phyloP scores from a whole-genome alignment of 2,113 vertebrate genomes.

The Tupaia chinensis region DNA sequence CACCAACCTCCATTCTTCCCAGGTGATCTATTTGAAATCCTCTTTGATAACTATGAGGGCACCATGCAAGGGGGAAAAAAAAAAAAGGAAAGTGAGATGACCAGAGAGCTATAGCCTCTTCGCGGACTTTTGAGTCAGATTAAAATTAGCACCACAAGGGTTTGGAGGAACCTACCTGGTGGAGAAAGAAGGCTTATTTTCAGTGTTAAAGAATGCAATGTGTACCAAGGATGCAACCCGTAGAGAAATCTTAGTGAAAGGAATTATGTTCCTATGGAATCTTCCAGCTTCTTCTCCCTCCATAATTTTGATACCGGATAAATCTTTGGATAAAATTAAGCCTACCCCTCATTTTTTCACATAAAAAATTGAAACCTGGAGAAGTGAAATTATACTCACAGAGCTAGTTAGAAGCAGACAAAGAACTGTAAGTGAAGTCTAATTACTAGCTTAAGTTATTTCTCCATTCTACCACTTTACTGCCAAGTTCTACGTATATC shows the following conservation, averaged over 20 bases:
- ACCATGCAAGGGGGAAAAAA: slow-evolving; percentile 7
- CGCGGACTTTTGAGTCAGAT: slow-evolving; percentile 68
- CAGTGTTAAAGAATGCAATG: slow-evolving; percentile 74
- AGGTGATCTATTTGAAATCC: slow-evolving; percentile 56
- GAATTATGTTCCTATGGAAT: slow-evolving; percentile 65
- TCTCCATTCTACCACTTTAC: slow-evolving; percentile 66
- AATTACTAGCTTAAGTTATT: slow-evolving; percentile 67
- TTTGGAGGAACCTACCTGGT: slow-evolving; percentile 57
- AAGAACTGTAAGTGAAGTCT: slow-evolving; percentile 43
- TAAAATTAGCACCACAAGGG: slow-evolving; percentile 65
- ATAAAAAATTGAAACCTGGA: slow-evolving; percentile 18
- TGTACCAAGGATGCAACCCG: slow-evolving; percentile 34
- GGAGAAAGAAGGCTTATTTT: slow-evolving; percentile 72
- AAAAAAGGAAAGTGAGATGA: neutral
- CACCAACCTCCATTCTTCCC: slow-evolving; percentile 16
- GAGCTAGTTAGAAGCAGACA: slow-evolving; percentile 45
- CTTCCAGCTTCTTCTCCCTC: slow-evolving; percentile 55
- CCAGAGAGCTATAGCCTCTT: slow-evolving; percentile 28
- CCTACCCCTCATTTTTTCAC: slow-evolving; percentile 12
- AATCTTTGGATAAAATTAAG: slow-evolving; percentile 32
- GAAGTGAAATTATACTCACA: slow-evolving; percentile 40
- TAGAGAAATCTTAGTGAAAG: slow-evolving; percentile 64
- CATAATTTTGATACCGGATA: slow-evolving; percentile 49
- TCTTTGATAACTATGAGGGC: slow-evolving; percentile 40
- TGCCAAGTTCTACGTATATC: slow-evolving; percentile 70